Conservation (phyloP, 2,113 vertebrate genomes). For the Hyla sarda region DNA sequence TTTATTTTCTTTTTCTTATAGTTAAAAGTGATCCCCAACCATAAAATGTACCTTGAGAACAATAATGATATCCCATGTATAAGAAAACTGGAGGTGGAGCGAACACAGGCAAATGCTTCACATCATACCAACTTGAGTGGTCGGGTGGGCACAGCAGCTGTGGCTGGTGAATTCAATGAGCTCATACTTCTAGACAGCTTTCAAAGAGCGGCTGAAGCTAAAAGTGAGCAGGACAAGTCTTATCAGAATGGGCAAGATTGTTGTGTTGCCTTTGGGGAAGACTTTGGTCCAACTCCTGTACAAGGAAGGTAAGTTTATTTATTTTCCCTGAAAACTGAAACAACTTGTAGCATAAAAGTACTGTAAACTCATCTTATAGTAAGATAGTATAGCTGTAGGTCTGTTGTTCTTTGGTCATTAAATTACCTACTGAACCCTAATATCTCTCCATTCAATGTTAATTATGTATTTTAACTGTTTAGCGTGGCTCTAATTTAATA, state of each 20-base stretch:
- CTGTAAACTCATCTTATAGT: not conserved
- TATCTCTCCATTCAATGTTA: too few relatives aligned
- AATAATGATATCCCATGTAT: conserved; percentile 67
- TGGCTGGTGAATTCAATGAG: conserved; percentile 76
- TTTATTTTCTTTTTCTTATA: not conserved
- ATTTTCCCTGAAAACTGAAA: not conserved
- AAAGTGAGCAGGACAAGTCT: conserved; percentile 67
- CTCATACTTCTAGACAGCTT: conserved; percentile 80
- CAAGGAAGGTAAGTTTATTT: conserved; percentile 67
- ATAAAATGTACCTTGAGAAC: conserved; percentile 85
- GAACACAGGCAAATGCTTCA: conserved; percentile 72
- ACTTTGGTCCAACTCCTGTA: conserved; percentile 63
- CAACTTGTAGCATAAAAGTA: not conserved
- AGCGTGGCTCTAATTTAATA: too few relatives aligned
- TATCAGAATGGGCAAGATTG: conserved; percentile 72
- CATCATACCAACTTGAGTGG: conserved; percentile 67
- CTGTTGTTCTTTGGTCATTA: too few relatives aligned
- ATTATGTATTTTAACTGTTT: too few relatives aligned
- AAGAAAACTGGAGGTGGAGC: conserved; percentile 78
- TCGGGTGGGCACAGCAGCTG: conserved; percentile 66
- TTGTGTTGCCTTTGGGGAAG: conserved; percentile 64
- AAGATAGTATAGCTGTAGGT: not conserved
- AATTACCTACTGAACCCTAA: too few relatives aligned
- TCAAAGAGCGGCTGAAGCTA: conserved; percentile 72
- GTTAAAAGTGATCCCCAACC: conserved; percentile 22